Evolutionary conservation across 2,797 vertebrate species (phyloP), one percentile per base, ranked within the genome.

Genomic region (Catamblyrhynchus diadema): DNA sequence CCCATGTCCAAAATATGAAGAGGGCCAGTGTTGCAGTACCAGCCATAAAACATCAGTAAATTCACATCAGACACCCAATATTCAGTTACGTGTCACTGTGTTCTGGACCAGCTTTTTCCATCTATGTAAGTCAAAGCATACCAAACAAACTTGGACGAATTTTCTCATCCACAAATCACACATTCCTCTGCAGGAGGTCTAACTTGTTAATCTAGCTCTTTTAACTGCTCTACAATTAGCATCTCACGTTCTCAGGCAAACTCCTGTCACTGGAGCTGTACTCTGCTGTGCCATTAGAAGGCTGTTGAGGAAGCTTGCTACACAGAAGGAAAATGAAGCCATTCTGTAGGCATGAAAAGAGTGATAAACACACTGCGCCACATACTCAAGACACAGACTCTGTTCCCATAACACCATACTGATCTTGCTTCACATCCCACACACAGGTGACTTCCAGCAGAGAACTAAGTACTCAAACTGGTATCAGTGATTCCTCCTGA

Each of bases 181-280:
- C 27, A 51, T 41, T 14, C 45, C 25, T 60, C 24, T 75, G 37
- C 37, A 81, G 47, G 62, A 94, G 14, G 35, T 35, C 28, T 12
- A 86, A 86, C 91, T 86, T 0, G 73, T 90, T 94, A 19, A 86
- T 84, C 85, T 81, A 51, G 80, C 65, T 95, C 47, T 30, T 91
- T 88, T 50, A 92, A 19, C 21, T 86, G 75, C 79, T 62, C 82
- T 79, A 54, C 59, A 92, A 83, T 93, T 96, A 95, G 30, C 56
- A 71, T 79, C 73, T 84, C 35, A 15, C 16, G n/a, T 12, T 45
- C 23, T 41, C 20, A 72, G 39, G n/a, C 45, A 67, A 69, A 37
- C 20, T 71, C 16, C 30, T 41, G 24, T 45, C 81, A 75, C 80
- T 60, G 86, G 37, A 79, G n/a, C 4, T 48, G 42, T 37, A 32